Evolutionary conservation across 2,113 vertebrate species (phyloP).

Genomic region (Phainopepla nitens): DNA sequence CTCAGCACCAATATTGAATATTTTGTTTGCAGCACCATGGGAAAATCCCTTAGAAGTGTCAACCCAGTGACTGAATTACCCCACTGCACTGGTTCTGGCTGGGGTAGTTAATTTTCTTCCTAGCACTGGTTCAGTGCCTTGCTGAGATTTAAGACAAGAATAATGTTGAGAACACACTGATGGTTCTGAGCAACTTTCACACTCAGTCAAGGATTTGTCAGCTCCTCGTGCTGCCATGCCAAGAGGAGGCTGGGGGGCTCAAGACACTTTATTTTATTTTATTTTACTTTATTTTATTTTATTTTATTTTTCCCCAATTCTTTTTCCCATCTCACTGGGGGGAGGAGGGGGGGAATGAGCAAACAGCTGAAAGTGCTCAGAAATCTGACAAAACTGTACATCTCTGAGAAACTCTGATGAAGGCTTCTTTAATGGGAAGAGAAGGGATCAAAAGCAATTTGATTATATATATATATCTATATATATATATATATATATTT

Average conservation of each 20-base stretch:
- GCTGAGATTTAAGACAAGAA: neutral
- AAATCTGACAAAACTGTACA: neutral
- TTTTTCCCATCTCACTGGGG: neutral
- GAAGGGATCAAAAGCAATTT: neutral
- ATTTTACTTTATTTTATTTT: neutral
- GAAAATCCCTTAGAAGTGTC: neutral
- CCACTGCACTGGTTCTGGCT: neutral
- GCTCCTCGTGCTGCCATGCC: rapidly evolving
- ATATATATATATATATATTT: neutral
- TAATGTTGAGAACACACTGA: neutral
- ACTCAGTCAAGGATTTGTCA: neutral
- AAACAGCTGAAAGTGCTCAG: neutral
- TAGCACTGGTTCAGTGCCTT: neutral
- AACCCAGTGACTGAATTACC: neutral
- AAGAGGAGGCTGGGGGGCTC: neutral
- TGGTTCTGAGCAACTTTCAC: neutral
- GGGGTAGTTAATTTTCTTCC: neutral
- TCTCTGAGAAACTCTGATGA: neutral
- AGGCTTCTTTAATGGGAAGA: neutral
- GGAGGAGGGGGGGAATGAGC: rapidly evolving
- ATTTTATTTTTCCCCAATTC: neutral
- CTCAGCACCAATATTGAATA: neutral
- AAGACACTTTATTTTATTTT: neutral
- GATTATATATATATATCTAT: neutral
- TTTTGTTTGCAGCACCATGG: neutral